phyloP scores from a whole-genome alignment of 2,113 vertebrate species.

The Baryphthengus martii region DNA sequence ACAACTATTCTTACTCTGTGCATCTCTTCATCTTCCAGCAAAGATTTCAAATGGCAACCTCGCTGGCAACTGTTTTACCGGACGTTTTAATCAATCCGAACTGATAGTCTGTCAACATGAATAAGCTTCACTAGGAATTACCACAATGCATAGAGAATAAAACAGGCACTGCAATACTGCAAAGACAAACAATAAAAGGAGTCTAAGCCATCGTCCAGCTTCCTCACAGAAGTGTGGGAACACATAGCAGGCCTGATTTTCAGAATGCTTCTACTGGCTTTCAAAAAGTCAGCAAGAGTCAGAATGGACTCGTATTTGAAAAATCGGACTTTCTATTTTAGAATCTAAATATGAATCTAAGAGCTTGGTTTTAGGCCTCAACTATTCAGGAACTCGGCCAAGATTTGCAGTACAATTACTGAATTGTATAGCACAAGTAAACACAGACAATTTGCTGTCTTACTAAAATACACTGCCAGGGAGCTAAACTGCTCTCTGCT shows the following conservation, averaged over 20 bases:
- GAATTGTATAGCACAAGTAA: background rate
- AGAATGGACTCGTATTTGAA: background rate
- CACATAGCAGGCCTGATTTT: background rate
- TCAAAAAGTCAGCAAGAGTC: background rate
- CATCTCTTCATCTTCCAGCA: background rate
- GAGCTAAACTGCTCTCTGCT: background rate
- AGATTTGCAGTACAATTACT: background rate
- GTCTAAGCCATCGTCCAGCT: background rate
- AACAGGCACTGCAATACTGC: background rate
- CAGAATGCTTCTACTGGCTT: background rate
- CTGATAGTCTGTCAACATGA: background rate
- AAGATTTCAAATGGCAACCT: background rate
- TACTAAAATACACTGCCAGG: background rate
- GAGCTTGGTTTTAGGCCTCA: background rate
- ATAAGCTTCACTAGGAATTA: background rate
- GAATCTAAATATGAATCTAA: background rate
- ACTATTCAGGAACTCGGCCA: background rate
- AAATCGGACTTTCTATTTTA: background rate
- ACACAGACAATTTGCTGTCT: background rate
- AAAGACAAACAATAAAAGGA: background rate
- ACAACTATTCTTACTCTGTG: background rate
- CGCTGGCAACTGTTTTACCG: background rate
- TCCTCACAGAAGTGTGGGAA: background rate
- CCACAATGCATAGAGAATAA: background rate
- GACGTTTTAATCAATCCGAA: conserved; percentile 2